Conservation (phyloP, 1,140 invertebrate species). For the Calephelis virginiensis region DNA sequence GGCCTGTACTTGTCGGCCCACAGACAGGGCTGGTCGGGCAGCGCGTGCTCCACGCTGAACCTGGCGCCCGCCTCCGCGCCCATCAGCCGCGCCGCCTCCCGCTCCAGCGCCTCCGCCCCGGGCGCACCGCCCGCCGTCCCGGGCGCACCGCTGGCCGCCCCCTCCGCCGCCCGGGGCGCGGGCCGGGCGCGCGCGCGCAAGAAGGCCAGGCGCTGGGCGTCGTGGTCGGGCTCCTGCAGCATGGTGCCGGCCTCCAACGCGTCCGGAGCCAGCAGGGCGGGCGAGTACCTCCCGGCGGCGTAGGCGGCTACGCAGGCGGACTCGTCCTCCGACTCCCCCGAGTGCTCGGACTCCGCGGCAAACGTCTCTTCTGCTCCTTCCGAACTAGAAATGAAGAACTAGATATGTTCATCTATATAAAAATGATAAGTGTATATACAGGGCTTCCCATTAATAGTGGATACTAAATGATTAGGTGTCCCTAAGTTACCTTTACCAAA, state of each 20-base stretch:
- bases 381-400: not conserved
- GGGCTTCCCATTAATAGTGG: too few species aligned
- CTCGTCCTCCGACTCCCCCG: conserved; percentile 35
- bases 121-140: conserved; percentile 40
- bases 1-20: conserved; percentile 99
- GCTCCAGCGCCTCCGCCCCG: conserved; percentile 50
- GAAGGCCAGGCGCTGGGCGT: conserved; percentile 86
- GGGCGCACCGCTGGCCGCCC: not conserved
- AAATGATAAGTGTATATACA: too few species aligned
- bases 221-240: conserved; percentile 88
- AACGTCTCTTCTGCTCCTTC: conserved; percentile 16
- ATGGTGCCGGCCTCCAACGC: conserved; percentile 91
- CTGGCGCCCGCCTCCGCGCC: conserved; percentile 87
- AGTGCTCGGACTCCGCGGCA: conserved; percentile 18
- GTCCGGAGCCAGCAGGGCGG: conserved; percentile 82
- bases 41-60: conserved; percentile 93
- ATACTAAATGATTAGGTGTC: too few species aligned
- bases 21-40: conserved; percentile 93
- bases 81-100: conserved; percentile 91
- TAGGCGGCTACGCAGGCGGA: conserved; percentile 79
- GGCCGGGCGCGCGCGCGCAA: conserved; percentile 80
- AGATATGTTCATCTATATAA: too few species aligned
- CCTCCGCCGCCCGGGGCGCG: conserved; percentile 46
- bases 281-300: conserved; percentile 90
- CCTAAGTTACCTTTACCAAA: too few species aligned